Conservation (phyloP, 2,113 vertebrate genomes). For the Paratilapia polleni region DNA sequence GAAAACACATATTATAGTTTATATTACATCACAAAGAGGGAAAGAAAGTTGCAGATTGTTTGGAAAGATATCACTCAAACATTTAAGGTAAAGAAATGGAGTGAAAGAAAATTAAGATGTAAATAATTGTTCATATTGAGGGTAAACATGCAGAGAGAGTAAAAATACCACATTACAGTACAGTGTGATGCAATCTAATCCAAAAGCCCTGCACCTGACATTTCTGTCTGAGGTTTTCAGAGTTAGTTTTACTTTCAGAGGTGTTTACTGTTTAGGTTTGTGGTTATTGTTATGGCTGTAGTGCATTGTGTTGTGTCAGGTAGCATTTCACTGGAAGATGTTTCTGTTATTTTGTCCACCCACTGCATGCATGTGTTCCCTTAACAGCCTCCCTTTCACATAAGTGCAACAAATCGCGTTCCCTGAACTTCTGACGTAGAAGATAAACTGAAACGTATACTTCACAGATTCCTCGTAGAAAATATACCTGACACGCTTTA, state of each 20-base stretch:
- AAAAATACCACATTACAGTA: not conserved
- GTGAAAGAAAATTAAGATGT: not conserved
- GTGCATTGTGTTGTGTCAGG: not conserved
- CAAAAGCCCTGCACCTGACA: not conserved
- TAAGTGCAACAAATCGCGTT: conserved; percentile 45
- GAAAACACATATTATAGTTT: not conserved
- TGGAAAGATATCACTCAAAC: not conserved
- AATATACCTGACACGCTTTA: conserved; percentile 17
- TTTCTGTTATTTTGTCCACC: not conserved
- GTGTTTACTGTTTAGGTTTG: not conserved
- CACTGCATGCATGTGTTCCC: not conserved
- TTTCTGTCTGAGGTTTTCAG: not conserved
- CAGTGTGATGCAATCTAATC: not conserved
- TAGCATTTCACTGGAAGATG: not conserved
- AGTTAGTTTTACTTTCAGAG: not conserved
- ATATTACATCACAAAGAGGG: not conserved
- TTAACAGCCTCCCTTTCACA: not conserved
- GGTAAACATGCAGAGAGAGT: not conserved
- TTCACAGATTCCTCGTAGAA: conserved; percentile 32
- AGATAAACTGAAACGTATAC: conserved; percentile 16
- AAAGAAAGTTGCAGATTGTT: not conserved
- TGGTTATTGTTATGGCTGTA: conserved; percentile 16
- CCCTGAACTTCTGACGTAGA: conserved; percentile 51
- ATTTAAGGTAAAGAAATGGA: no score
- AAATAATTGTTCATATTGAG: not conserved